Percentiles rank a stretch among this genome's conserved stretches.
phyloP scores from a whole-genome alignment of 2,797 vertebrate genomes.

The Leptodactylus fallax region DNA sequence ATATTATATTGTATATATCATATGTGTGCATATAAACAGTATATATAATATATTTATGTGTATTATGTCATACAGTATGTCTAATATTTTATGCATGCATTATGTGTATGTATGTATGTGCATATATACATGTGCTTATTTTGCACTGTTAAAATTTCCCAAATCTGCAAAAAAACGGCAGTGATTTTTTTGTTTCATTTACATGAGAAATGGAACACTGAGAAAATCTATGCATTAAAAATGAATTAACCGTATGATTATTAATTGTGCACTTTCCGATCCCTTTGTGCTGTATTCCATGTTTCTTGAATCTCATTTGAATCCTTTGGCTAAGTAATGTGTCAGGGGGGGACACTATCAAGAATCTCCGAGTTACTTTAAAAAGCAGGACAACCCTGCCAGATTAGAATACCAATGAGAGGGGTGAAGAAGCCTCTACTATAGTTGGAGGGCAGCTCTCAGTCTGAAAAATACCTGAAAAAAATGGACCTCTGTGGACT shows the following conservation, averaged over 20 bases:
- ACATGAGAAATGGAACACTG: constrained; percentile 80
- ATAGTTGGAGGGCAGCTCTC: constrained; percentile 96
- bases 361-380: constrained; percentile 97
- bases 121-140: not conserved
- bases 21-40: too few species aligned
- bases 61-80: not conserved
- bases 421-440: constrained; percentile 99
- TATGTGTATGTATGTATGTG: not conserved
- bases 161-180: constrained; percentile 18
- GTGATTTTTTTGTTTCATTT: constrained; percentile 79
- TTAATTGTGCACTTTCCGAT: constrained; percentile 99
- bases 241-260: constrained; percentile 99
- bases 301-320: constrained; percentile 98
- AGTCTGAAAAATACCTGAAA: constrained; percentile 92
- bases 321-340: constrained; percentile 95
- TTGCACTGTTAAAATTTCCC: not conserved
- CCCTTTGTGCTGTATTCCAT: constrained; percentile 96
- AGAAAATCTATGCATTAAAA: constrained; percentile 88
- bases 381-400: constrained; percentile 93
- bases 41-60: not conserved
- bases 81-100: too few species aligned
- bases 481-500: constrained; percentile 97
- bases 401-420: constrained; percentile 99
- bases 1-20: too few species aligned
- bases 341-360: constrained; percentile 93